These are phyloP conservation scores for Pardalotus punctatus DNA, from an alignment of 2,113 vertebrate genomes.

Conservation along the genomic window DNA sequence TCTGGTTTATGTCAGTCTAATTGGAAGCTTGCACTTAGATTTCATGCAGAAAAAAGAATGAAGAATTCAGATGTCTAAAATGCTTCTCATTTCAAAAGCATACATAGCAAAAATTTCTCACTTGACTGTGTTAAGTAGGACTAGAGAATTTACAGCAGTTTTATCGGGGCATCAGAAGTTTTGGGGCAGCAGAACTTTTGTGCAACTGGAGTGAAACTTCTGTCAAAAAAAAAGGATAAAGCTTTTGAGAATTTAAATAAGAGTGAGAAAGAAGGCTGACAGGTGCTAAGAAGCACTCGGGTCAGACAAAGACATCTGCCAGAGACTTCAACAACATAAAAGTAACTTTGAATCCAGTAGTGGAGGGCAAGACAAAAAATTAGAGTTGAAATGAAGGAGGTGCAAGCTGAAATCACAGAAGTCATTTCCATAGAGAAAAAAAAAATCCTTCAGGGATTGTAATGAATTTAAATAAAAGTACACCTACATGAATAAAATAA, in stretches of 20 bases:
- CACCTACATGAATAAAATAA: neutral
- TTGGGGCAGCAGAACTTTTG: neutral
- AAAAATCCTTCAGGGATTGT: neutral
- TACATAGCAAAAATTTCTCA: neutral
- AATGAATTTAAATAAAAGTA: neutral
- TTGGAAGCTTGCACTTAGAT: neutral
- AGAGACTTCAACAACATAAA: neutral
- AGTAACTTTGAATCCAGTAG: neutral
- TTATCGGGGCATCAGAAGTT: neutral
- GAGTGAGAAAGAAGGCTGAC: neutral
- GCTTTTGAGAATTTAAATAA: neutral
- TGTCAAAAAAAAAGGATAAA: neutral
- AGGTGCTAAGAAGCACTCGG: neutral
- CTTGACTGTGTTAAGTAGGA: neutral
- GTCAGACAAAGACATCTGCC: slow-evolving; percentile 28
- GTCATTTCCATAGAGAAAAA: neutral
- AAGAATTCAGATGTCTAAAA: neutral
- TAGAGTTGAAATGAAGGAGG: neutral
- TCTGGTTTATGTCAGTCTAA: neutral
- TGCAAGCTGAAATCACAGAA: neutral
- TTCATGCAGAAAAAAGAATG: neutral
- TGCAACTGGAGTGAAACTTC: neutral
- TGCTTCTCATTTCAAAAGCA: neutral
- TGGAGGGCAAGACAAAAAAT: neutral
- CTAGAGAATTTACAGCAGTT: neutral